Percentiles rank a stretch among this genome's conserved stretches.
phyloP scores from a whole-genome alignment of 2,113 vertebrate genomes.

The Cavia porcellus region DNA sequence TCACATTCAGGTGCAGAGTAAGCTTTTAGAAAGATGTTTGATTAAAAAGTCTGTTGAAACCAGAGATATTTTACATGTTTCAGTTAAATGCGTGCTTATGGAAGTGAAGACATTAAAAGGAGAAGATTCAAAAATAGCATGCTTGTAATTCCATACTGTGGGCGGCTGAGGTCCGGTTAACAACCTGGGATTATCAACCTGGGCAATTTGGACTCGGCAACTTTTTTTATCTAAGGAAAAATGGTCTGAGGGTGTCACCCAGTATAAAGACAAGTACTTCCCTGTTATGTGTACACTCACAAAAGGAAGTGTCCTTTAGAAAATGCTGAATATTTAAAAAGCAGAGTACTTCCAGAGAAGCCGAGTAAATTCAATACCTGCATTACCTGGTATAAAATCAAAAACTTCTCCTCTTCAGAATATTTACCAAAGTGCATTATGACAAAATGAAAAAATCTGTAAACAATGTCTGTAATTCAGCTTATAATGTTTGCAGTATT shows the following conservation, averaged over 20 bases:
- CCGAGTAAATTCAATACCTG: neutral
- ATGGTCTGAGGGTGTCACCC: neutral
- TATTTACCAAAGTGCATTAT: neutral
- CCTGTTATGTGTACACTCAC: neutral
- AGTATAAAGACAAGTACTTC: neutral
- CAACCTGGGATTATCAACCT: neutral
- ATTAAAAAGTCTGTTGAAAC: neutral
- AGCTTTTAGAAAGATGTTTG: neutral
- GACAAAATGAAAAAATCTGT: neutral
- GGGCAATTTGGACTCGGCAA: neutral
- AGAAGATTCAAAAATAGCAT: neutral
- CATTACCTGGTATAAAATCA: neutral
- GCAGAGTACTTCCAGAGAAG: neutral
- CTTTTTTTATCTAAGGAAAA: neutral
- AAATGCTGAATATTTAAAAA: neutral
- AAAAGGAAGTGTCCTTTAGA: neutral
- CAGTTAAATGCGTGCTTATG: neutral
- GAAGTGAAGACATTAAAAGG: neutral
- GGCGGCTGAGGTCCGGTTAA: neutral
- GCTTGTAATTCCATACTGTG: neutral
- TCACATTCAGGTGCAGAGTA: neutral
- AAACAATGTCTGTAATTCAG: neutral
- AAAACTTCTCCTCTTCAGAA: neutral
- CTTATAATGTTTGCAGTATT: neutral
- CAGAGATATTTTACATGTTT: neutral